These are phyloP conservation scores for Sericinus montela DNA, from an alignment of 2,888 invertebrate species.

Conservation along the genomic window DNA sequence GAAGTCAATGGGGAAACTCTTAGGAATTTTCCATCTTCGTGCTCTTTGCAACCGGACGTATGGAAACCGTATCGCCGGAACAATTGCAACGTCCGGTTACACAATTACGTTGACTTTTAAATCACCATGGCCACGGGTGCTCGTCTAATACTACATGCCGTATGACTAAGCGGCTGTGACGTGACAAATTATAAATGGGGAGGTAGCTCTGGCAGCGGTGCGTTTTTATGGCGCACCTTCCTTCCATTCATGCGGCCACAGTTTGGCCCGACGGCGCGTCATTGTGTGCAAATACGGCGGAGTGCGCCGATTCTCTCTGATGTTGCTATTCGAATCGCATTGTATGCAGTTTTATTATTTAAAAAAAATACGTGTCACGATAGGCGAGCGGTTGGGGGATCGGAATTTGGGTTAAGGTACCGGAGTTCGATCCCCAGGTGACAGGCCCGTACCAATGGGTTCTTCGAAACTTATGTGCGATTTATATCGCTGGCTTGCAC, in stretches of 20 bases:
- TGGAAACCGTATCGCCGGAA: too few relatives aligned
- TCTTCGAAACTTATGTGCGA: too few relatives aligned
- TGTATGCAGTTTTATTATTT: background rate
- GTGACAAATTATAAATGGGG: conserved; percentile 14
- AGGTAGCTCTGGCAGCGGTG: background rate
- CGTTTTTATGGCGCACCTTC: conserved; percentile 53
- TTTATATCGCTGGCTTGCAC: too few relatives aligned
- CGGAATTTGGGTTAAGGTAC: too few relatives aligned
- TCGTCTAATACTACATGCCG: background rate
- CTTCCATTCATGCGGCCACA: conserved; percentile 55
- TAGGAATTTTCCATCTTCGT: too few relatives aligned
- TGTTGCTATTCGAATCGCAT: background rate
- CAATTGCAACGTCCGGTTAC: too few relatives aligned
- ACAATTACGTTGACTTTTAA: background rate
- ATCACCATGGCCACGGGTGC: background rate
- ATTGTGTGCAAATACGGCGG: conserved; percentile 57
- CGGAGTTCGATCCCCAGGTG: too few relatives aligned
- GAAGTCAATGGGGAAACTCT: too few relatives aligned
- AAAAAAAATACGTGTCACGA: too few relatives aligned
- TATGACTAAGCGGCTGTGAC: conserved; percentile 21
- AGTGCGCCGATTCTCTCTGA: conserved; percentile 21
- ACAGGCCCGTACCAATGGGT: too few relatives aligned
- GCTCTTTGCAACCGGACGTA: too few relatives aligned
- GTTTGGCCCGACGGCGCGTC: conserved; percentile 26
- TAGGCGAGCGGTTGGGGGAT: too few relatives aligned